Base-by-base conservation (phyloP, 1,140 invertebrate genomes). In the Lordiphosa collinella region DNA sequence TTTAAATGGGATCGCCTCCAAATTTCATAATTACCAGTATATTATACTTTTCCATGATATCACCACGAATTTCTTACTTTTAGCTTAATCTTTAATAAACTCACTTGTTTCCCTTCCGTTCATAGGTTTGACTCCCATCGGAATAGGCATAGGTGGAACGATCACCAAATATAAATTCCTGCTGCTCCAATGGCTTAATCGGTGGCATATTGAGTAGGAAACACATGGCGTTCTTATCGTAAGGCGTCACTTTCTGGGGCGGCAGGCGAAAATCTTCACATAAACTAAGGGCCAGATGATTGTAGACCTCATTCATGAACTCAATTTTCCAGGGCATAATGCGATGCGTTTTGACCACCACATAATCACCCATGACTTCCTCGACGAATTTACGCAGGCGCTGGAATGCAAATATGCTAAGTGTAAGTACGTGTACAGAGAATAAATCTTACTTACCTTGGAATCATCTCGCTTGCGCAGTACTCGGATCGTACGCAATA, bases 251-350 rank as follows among this genome's bases (percentile, higher is more conserved):
- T 35, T 48, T 43, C 0, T 35, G 9, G 4, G 61, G 12, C 1
- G 80, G 71, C 6, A 74, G 35, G 2, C 29, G 46, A n/a, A 64
- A 86, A 0, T 34, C 13, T 6, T 84, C 73, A 11, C 70, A 66
- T 25, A 86, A 38, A 10, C 79, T 80, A 36, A 88, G 18, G 1
- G 56, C 87, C 14, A 88, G 18, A 5, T 71, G 65, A 34, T 88
- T 88, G 44, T 88, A 88, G 2, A 88, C 85, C 63, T 88, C 87
- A 36, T 84, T 86, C 35, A 80, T 67, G 38, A 88, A 88, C 35
- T 88, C 80, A 8, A 56, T 66, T 48, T 88, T 87, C 79, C 87
- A 87, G 1, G 87, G 87, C 84, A 87, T 84, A 8, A 86, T 31
- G 4, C 80, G 65, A 12, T 25, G 60, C 4, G 87, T 88, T 47